Evolutionary conservation across 2,113 vertebrate species (phyloP).

Genomic region (Cheirogaleus medius): DNA sequence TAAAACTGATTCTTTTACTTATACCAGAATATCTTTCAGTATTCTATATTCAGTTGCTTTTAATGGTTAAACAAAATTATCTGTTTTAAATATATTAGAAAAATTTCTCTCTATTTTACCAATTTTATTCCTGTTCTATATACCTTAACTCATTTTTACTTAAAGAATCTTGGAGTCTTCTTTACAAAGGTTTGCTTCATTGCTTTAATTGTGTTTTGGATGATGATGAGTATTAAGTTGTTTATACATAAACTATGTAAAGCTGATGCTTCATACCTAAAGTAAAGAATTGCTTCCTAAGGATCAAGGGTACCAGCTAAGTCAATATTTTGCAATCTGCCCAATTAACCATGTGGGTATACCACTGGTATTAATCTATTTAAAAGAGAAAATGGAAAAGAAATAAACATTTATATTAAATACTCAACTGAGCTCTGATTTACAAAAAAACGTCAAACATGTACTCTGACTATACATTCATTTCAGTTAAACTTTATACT

Average conservation of each 20-base stretch:
- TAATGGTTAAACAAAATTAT: neutral
- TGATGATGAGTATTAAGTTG: neutral
- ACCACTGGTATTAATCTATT: neutral
- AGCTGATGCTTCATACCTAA: neutral
- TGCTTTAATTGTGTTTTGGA: neutral
- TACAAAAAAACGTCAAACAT: constrained; percentile 1
- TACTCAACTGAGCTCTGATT: neutral
- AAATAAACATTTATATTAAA: neutral
- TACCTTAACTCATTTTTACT: neutral
- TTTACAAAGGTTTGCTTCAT: neutral
- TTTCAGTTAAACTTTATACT: constrained; percentile 1
- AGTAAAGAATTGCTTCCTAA: neutral
- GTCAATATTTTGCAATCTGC: neutral
- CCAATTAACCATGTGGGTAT: neutral
- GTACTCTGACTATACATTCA: neutral
- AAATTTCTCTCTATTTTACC: neutral
- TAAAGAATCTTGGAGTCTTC: neutral
- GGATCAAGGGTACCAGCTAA: neutral
- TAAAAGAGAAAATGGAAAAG: neutral
- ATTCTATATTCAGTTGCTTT: neutral
- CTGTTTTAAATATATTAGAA: neutral
- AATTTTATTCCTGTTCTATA: neutral
- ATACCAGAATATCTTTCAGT: neutral
- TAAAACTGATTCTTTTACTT: neutral
- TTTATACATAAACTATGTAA: neutral